Evolutionary conservation across 2,888 invertebrate genomes (phyloP), one percentile per base, ranked within the genome.

Genomic region (Didymodactylos carnosus): DNA sequence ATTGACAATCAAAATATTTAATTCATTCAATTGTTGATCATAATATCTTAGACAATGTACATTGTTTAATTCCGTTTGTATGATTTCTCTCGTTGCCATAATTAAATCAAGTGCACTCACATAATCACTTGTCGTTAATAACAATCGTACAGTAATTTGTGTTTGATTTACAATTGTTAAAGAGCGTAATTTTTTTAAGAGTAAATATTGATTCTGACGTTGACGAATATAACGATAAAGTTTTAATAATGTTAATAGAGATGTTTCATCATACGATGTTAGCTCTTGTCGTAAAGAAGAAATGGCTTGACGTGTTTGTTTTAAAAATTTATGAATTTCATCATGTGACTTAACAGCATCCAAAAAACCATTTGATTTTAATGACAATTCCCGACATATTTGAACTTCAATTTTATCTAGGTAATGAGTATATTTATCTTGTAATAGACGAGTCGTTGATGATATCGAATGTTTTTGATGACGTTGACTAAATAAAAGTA

Each of bases 291-390:
- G 80, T 72, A 82, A 79, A 73, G 78, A 79, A 76, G 80, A 80
- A 39, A 82, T 81, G 27, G 79, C 78, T 27, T 77, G 77, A 75
- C 81, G 81, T 16, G 83, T 83, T 11, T 79, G 77, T 70, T 77
- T 89, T 87, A 98, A 89, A 81, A 95, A 91, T 78, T 93, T 92
- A 89, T 95, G 92, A 71, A 98, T 89, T 39, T 91, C 90, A 82
- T 97, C 94, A 84, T 98, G 97, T 11, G 95, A 95, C 73, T 94
- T 89, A 91, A 98, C 95, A 1, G 95, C 95, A 83, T 93, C 91
- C 82, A 97, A 98, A 85, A 97, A 98, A 25, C 94, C 94, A 78
- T 92, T 92, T 14, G 94, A 94, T 82, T 94, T 93, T 79, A 90
- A 89, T 40, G 94, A 92, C 72, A 94, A 87, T 86, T 94, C 94